A percentile compares a stretch with the other conserved stretches of the same genome.
Conservation (phyloP, 2,797 vertebrate species). For the Kryptolebias ocellatus region DNA sequence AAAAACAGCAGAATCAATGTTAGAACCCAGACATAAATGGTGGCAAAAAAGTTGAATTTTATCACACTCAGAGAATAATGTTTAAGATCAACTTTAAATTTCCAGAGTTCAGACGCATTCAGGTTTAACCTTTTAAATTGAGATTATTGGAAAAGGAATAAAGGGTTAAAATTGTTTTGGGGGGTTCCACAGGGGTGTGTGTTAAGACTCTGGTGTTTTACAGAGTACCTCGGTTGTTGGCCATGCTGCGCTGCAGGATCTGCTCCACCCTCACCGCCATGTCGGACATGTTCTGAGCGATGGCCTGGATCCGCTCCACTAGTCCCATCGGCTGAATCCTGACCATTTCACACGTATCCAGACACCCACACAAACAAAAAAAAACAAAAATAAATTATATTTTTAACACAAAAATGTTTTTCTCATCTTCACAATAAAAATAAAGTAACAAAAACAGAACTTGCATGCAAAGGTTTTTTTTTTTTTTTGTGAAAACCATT, state of each 20-base stretch:
- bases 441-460: constrained; percentile 58
- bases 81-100: no score
- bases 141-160: no score
- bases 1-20: constrained; percentile 20
- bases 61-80: no score
- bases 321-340: constrained; percentile 85
- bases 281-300: constrained; percentile 96
- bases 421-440: constrained; percentile 40
- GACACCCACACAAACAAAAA: constrained; percentile 12
- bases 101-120: no score
- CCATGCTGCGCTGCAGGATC: constrained; percentile 90
- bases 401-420: constrained; percentile 11
- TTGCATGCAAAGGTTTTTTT: constrained; percentile 66
- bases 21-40: no score
- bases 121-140: background rate
- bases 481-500: constrained; percentile 65
- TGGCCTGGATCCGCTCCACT: constrained; percentile 95
- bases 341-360: constrained; percentile 7
- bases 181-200: constrained; percentile 27
- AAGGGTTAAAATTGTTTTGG: constrained; percentile 15
- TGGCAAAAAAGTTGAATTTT: no score
- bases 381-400: background rate
- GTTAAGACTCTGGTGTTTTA: constrained; percentile 4
- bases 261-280: constrained; percentile 93
- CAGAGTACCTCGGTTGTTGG: constrained; percentile 84